A percentile compares a stretch with the other conserved stretches of the same genome.
Evolutionary conservation across 2,888 invertebrate genomes (phyloP).

Genomic region (Lasioglossum morio): DNA sequence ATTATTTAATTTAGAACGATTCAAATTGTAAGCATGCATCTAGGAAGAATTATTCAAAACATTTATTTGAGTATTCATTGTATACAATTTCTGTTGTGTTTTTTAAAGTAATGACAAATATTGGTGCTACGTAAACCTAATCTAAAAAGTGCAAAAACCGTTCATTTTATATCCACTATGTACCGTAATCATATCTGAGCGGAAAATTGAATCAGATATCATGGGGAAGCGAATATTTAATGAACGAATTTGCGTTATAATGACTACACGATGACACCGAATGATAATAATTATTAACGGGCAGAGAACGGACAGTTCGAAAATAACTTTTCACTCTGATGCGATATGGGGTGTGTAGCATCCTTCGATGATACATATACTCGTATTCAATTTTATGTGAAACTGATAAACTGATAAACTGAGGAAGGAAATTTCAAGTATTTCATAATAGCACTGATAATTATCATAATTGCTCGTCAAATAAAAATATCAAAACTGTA

Average conservation of each 20-base stretch:
- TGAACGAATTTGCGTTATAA: slow-evolving; percentile 34
- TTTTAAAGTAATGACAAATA: not conserved
- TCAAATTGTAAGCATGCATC: no score
- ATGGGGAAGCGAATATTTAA: slow-evolving; percentile 48
- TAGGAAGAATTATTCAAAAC: no score
- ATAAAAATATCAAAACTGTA: not conserved
- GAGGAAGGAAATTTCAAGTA: not conserved
- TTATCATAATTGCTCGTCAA: not conserved
- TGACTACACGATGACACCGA: slow-evolving; percentile 35
- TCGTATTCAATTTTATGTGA: not conserved
- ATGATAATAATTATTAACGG: slow-evolving; percentile 41
- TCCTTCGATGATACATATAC: not conserved
- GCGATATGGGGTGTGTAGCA: not conserved
- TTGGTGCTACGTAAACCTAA: not conserved
- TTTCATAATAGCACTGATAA: not conserved
- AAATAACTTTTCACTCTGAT: slow-evolving; percentile 18
- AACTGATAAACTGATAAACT: not conserved
- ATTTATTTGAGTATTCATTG: no score
- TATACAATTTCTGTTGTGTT: not conserved
- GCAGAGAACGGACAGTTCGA: slow-evolving; percentile 28
- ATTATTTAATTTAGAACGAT: no score
- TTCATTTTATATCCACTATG: not conserved
- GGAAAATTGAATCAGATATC: slow-evolving; percentile 42
- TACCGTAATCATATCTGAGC: slow-evolving; percentile 1
- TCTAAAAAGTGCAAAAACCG: not conserved